These are phyloP conservation scores for Leptosomus discolor DNA, from an alignment of 2,113 vertebrate species.

Conservation along the genomic window DNA sequence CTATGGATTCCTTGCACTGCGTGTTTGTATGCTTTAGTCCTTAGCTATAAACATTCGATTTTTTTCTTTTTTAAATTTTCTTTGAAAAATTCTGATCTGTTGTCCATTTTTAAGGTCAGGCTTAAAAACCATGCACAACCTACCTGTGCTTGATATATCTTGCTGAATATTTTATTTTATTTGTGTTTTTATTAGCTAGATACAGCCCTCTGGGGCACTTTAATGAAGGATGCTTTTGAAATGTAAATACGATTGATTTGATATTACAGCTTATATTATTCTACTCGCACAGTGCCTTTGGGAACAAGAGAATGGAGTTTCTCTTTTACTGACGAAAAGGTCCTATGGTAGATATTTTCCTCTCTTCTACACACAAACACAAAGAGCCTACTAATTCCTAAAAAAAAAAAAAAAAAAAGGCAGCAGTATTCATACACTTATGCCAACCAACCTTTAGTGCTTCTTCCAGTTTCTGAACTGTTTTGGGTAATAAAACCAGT, in stretches of 20 bases:
- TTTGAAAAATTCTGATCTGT: not conserved
- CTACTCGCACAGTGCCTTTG: conserved; percentile 36
- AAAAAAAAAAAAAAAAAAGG: too few relatives aligned
- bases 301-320: conserved; percentile 45
- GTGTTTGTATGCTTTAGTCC: not conserved
- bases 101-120: conserved; percentile 12
- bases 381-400: not conserved
- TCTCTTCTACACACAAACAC: not conserved
- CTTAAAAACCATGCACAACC: not conserved
- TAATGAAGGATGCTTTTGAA: conserved; percentile 38
- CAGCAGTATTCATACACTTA: not conserved
- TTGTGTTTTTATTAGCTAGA: conserved; percentile 50
- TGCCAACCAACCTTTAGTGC: not conserved
- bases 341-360: not conserved
- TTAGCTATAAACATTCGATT: not conserved
- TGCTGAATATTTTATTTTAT: conserved; percentile 51
- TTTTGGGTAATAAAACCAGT: not conserved
- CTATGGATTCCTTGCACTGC: not conserved
- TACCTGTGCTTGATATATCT: not conserved
- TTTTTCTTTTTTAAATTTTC: not conserved
- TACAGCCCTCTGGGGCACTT: not conserved
- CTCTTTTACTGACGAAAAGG: conserved; percentile 34
- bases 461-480: not conserved
- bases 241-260: conserved; percentile 69
- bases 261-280: conserved; percentile 49